Evolutionary conservation across 30 jellyfish, hydroid and myxozoan species (phyloP).

Genomic region (Cassiopea andromeda): DNA sequence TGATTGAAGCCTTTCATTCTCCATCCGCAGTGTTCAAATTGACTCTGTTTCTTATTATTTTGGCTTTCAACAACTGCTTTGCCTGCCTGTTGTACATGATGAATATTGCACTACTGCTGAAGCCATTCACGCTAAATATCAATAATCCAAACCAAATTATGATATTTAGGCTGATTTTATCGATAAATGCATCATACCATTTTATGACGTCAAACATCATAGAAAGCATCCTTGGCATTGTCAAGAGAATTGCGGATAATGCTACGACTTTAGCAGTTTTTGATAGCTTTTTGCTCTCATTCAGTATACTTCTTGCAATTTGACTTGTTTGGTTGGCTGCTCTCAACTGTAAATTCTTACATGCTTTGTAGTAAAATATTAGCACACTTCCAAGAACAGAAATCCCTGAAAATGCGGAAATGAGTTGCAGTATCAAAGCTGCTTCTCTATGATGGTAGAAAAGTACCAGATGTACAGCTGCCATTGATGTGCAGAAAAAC

Average conservation of each 20-base stretch:
- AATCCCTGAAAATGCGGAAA: not conserved
- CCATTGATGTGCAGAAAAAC: not conserved
- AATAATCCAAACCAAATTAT: not conserved
- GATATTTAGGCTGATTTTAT: not conserved
- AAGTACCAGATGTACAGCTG: not conserved
- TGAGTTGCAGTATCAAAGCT: not conserved
- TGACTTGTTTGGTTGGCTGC: not conserved
- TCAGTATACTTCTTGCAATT: not conserved
- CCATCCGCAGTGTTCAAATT: not conserved
- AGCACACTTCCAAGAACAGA: not conserved
- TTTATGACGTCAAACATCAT: not conserved
- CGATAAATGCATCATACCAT: not conserved
- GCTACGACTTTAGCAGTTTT: not conserved
- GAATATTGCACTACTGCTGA: slow-evolving; percentile 5
- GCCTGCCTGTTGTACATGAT: not conserved
- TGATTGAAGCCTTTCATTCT: not conserved
- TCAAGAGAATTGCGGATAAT: not conserved
- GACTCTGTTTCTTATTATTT: not conserved
- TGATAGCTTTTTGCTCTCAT: not conserved
- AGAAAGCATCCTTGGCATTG: not conserved
- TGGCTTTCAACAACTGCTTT: not conserved
- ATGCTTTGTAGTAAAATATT: not conserved
- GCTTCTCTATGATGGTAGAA: not conserved
- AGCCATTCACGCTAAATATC: not conserved
- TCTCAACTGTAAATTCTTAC: not conserved